These are phyloP conservation scores for Sinohyriopsis cumingii DNA, from an alignment of 2,888 invertebrate genomes.

Conservation along the genomic window DNA sequence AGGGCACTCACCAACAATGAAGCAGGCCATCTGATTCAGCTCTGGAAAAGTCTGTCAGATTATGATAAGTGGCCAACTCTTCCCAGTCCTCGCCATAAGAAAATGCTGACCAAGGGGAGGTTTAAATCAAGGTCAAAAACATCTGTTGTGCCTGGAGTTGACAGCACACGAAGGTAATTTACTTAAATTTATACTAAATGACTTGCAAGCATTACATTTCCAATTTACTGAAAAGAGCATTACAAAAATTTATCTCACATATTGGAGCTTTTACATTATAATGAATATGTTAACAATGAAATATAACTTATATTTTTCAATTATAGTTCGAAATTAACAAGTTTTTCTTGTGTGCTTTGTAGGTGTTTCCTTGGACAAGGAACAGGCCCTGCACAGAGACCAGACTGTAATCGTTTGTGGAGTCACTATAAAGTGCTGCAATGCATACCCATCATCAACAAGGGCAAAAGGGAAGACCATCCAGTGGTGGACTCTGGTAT, in stretches of 20 bases:
- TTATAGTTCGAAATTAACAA: background rate
- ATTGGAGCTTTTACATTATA: background rate
- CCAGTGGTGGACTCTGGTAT: conserved; percentile 12
- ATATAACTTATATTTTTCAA: background rate
- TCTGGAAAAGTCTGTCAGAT: conserved; percentile 8
- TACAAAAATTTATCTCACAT: background rate
- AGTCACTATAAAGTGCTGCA: conserved; percentile 10
- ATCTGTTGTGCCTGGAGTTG: conserved; percentile 15
- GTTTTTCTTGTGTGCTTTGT: conserved; percentile 2
- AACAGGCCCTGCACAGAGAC: conserved; percentile 18
- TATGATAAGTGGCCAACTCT: conserved; percentile 12
- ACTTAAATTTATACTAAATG: no score
- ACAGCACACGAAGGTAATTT: conserved; percentile 16
- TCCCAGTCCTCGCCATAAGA: conserved; percentile 4
- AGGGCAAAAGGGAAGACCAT: conserved; percentile 4
- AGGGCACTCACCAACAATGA: conserved; percentile 8
- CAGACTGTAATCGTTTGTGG: conserved; percentile 21
- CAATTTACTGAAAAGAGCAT: background rate
- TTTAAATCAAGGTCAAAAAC: conserved; percentile 1
- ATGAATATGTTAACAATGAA: background rate
- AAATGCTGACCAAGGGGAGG: background rate
- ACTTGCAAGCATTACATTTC: background rate
- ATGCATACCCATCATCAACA: conserved; percentile 12
- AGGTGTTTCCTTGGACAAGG: conserved; percentile 15
- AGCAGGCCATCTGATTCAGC: conserved; percentile 7